These are phyloP conservation scores for Drosophila formosana DNA, from an alignment of 2,888 invertebrate genomes.

Conservation along the genomic window DNA sequence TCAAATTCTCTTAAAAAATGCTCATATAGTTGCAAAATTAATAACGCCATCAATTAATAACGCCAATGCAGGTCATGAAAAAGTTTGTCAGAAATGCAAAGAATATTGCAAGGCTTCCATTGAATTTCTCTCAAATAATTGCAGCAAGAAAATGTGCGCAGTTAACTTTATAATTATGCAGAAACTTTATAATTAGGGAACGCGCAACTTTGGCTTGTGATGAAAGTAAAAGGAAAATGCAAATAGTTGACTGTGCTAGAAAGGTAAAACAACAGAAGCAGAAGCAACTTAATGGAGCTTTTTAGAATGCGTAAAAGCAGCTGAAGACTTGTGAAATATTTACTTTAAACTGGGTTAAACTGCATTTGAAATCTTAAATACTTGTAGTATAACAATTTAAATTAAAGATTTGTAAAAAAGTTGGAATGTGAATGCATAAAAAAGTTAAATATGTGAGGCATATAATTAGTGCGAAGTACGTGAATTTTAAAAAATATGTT, in stretches of 20 bases:
- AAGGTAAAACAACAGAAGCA: neutral
- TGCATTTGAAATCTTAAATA: neutral
- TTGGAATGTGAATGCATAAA: neutral
- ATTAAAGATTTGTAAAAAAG: neutral
- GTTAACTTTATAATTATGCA: neutral
- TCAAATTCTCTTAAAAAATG: no score
- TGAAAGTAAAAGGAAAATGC: neutral
- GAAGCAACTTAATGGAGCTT: neutral
- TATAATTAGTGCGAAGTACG: neutral
- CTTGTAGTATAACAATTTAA: neutral
- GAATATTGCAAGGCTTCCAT: neutral
- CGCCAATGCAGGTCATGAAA: neutral
- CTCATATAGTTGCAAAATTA: no score
- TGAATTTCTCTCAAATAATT: neutral
- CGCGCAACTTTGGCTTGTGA: neutral
- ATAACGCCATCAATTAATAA: neutral
- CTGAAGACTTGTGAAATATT: neutral
- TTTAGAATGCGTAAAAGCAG: neutral
- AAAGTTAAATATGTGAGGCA: neutral
- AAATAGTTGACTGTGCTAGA: neutral
- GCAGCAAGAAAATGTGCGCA: neutral
- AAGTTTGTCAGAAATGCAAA: neutral
- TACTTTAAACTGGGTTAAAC: neutral
- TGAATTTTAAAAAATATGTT: slow-evolving; percentile 3
- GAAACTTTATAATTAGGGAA: neutral